Conservation (phyloP, 1,140 invertebrate genomes). For the Magallana ariakensis region DNA sequence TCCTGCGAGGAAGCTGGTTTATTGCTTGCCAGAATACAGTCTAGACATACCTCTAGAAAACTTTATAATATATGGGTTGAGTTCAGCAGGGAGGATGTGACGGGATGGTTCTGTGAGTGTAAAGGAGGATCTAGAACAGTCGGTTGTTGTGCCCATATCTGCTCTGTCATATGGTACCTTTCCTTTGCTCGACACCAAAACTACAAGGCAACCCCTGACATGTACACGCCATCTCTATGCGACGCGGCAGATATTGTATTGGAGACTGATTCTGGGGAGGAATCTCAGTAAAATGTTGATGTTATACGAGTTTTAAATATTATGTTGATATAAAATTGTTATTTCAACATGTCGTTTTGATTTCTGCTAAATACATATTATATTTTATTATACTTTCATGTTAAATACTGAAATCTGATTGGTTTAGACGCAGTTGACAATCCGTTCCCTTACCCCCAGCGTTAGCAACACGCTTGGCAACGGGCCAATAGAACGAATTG, state of each 20-base stretch:
- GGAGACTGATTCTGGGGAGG: neutral
- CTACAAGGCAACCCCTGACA: neutral
- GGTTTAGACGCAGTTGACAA: too few species aligned
- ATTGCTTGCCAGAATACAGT: neutral
- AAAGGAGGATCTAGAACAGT: neutral
- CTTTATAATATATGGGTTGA: neutral
- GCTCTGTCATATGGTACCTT: neutral
- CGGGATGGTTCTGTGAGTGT: neutral
- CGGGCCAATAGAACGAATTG: too few species aligned
- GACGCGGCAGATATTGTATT: neutral
- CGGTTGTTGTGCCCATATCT: neutral
- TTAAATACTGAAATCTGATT: too few species aligned
- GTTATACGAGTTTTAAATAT: too few species aligned
- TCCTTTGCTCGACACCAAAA: neutral
- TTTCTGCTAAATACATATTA: too few species aligned
- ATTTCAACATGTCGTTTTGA: too few species aligned
- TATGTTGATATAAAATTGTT: too few species aligned
- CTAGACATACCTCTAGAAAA: neutral
- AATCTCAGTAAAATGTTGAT: too few species aligned
- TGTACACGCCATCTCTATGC: neutral
- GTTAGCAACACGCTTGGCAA: too few species aligned
- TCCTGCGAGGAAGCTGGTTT: neutral
- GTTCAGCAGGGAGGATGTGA: neutral
- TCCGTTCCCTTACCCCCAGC: too few species aligned
- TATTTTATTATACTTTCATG: too few species aligned